Base-by-base conservation (phyloP, 2,797 vertebrate species). In the Poeciliopsis infans region DNA sequence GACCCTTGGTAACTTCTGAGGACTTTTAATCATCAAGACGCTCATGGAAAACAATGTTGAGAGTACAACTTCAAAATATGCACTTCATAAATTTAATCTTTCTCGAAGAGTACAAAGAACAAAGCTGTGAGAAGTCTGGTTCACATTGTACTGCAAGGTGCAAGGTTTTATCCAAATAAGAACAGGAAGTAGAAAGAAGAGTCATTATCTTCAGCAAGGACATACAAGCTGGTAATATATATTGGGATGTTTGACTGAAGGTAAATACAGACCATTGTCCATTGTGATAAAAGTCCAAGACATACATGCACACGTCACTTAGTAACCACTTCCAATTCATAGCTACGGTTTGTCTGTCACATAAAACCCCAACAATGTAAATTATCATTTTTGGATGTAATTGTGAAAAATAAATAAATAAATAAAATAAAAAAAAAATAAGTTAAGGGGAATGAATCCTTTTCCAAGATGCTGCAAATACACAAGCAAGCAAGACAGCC, bases 401-500 rank as follows among this genome's bases (percentile, higher is more conserved):
- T 18, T 36, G 33, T 36, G 3, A 64, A 39, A 64, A 2, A 16
- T 1, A 61, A 7, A 33, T 36, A 61, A 31, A 31, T 36, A 33
- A 6, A 49, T 31, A 31, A 31, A 16, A 11, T 20, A 33, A 20
- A 61, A 31, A 16, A 11, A 49, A 2, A 18, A 23, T 2, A 51
- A 51, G 20, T 4, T 3, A 39, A 68, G 64, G 18, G 36, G 23
- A 68, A 25, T 41, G 20, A 68, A 41, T 41, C 11, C 20, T 41
- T 68, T 68, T 68, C 7, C 36, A 41, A 68, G 20, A 23, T 20
- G 20, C 20, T 68, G 31, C 72, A 68, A 79, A 79, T 75, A 78
- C 80, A 85, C 83, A 79, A 47, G 25, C 51, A 83, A 33, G 51
- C 74, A 75, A 82, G 72, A 73, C 80, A 81, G 87, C 82, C 82